Evolutionary conservation across 2,113 vertebrate species (phyloP), one percentile per base, ranked within the genome.

Genomic region (Corynorhinus townsendii): DNA sequence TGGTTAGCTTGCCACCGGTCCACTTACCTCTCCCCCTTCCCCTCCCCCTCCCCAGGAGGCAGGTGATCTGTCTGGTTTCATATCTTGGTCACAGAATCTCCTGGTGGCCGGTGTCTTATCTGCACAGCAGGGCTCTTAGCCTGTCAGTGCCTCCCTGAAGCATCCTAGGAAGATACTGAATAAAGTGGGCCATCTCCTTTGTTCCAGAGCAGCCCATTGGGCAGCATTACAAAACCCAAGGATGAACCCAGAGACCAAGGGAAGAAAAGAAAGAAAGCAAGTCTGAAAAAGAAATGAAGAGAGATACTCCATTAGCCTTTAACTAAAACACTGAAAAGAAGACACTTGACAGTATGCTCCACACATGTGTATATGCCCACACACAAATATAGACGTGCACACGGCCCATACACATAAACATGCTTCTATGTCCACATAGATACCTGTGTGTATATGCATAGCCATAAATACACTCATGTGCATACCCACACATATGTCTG

Each of bases 21-120:
- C 3, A 12, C 2, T 56, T 3, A 0, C 33, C 28, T 26, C 0
- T 6, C 20, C 19, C 7, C 56, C 28, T 2, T 6, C 24, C 24
- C 56, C 28, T 2, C 8, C 24, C 24, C 45, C 45, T 38, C 15
- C 54, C 54, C 35, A 45, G 26, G 52, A 49, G 56, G 22, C 35
- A 30, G 20, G 43, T 0, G 5, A 26, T 47, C 76, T 14, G 40
- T 11, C 54, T 83, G 85, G 22, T 43, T 45, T 95, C 38, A 4
- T 0, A 1, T 59, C 73, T n/a, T 30, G 17, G 81, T 73, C 52
- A 22, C 66, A 22, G 35, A 77, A 22, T 73, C 38, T 91, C 40
- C 47, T 15, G 10, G 52, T 35, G 35, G 17, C 79, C 86, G 87
- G 22, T 26, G 24, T 89, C 68, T 76, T 71, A 54, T n/a, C 33